Evolutionary conservation across 2,113 vertebrate species (phyloP).

Genomic region (Chaetorhynchus papuensis): DNA sequence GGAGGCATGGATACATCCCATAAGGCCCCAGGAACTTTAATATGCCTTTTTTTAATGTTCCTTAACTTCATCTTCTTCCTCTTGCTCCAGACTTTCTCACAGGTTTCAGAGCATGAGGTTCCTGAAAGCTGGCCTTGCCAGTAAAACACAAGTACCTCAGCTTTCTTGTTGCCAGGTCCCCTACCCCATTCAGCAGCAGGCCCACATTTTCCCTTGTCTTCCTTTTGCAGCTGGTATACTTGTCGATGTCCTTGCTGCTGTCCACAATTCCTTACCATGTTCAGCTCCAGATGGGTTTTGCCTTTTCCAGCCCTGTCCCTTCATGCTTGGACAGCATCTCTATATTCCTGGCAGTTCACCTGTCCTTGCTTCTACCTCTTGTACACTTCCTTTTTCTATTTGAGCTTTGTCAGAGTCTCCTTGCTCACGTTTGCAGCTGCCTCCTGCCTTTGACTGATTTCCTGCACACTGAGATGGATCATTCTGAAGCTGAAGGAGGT

Average conservation of each 20-base stretch:
- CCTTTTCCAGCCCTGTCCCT: neutral
- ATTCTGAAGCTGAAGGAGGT: neutral
- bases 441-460: neutral
- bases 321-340: neutral
- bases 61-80: neutral
- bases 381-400: neutral
- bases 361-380: neutral
- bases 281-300: neutral
- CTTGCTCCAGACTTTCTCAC: neutral
- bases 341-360: neutral
- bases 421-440: neutral
- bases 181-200: neutral
- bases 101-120: neutral
- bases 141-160: neutral
- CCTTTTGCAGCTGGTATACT: neutral
- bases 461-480: neutral
- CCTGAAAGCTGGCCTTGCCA: neutral
- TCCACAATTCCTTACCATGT: neutral
- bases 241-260: neutral
- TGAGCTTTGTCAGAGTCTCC: neutral
- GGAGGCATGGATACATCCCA: neutral
- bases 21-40: neutral
- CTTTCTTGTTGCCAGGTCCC: neutral
- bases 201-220: neutral
- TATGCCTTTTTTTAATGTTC: neutral